Evolutionary conservation across 2,797 vertebrate genomes (phyloP), one percentile per base, ranked within the genome.

Genomic region (Apogon talboti): DNA sequence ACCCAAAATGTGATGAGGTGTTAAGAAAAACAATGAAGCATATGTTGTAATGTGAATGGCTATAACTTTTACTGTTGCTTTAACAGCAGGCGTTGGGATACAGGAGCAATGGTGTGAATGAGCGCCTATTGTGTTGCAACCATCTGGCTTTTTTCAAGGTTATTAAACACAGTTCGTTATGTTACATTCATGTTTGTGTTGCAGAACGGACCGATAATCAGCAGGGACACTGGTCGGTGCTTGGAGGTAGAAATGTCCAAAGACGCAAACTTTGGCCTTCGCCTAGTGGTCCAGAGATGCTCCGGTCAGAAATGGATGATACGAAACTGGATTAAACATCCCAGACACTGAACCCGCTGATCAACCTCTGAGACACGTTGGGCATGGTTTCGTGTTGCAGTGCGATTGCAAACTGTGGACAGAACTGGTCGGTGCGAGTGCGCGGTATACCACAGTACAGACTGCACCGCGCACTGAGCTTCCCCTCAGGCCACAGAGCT

Each of bases 291-390:
- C 30, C 98, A 99, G 82, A 94, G 96, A 63, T 99, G 98, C 87
- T 99, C 98, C 0, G 97, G 97, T 59, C 98, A 99, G 86, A 98
- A 99, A 88, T 99, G 98, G 98, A 96, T 96, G 91, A 99, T 99
- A 86, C 94, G 98, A 73, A 99, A 99, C 93, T 98, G 97, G 97
- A 95, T 98, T 83, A 97, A 96, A 79, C 96, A 95, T 0, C 93
- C 94, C 0, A 93, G 93, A 47, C 97, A 97, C 78, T 99, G 94
- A 98, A 46, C 54, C 57, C 40, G 55, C 49, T 52, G 45, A 51
- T n/a, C 18, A 28, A 60, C 54, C 65, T 70, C 55, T 37, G 60
- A 71, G 54, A 68, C 75, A 40, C 41, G 80, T 76, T 54, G 66
- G 59, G 38, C 69, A 18, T 28, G 1, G 51, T 60, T 78, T 81